A percentile compares a stretch with the other conserved stretches of the same genome.
These are phyloP conservation scores for Paramormyrops kingsleyae DNA, from an alignment of 2,113 vertebrate species.

Conservation along the genomic window DNA sequence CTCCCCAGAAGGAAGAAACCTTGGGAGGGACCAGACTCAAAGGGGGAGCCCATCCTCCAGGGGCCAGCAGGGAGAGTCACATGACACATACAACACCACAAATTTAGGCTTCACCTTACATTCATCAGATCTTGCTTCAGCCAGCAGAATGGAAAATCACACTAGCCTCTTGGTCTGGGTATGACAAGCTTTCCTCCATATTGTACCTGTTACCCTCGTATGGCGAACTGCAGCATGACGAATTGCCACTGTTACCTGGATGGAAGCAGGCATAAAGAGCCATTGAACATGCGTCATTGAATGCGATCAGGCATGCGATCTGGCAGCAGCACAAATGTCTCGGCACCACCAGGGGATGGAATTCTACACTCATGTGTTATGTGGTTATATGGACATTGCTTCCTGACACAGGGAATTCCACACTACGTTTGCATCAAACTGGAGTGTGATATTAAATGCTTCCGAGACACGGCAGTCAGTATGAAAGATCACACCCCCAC, in stretches of 20 bases:
- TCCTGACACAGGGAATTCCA: constrained; percentile 32
- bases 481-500: not conserved
- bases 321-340: not conserved
- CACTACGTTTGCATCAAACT: constrained; percentile 21
- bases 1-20: too few species aligned
- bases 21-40: too few species aligned
- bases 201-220: not conserved
- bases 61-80: too few species aligned
- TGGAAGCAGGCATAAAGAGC: not conserved
- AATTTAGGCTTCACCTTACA: not conserved
- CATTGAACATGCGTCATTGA: not conserved
- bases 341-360: not conserved
- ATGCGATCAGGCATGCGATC: not conserved
- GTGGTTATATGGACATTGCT: constrained; percentile 18
- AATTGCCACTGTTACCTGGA: not conserved
- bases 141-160: not conserved
- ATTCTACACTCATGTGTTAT: constrained; percentile 21
- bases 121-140: not conserved
- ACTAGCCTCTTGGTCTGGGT: not conserved
- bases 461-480: not conserved
- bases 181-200: not conserved
- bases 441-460: constrained; percentile 7
- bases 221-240: not conserved
- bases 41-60: too few species aligned
- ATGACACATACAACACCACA: not conserved